These are phyloP conservation scores for Heteropelma amictum DNA, from an alignment of 2,888 invertebrate genomes.

Conservation along the genomic window DNA sequence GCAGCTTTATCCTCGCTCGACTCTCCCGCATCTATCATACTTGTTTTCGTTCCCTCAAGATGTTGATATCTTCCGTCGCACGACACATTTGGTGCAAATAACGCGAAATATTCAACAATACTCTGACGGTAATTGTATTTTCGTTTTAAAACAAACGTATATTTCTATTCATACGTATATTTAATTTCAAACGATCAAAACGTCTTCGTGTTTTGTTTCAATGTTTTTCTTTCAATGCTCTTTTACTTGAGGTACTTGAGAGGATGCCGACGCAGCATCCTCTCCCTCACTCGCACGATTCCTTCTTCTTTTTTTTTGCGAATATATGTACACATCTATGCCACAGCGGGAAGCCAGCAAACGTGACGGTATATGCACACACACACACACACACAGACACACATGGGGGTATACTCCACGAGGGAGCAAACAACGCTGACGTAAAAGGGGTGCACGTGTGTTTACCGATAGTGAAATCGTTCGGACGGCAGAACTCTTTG, in stretches of 20 bases:
- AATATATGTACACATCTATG: slow-evolving; percentile 24
- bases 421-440: slow-evolving; percentile 65
- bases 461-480: slow-evolving; percentile 64
- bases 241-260: too few species aligned
- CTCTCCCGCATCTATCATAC: slow-evolving; percentile 44
- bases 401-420: slow-evolving; percentile 19
- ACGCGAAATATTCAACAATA: neutral
- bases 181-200: neutral
- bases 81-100: neutral
- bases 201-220: too few species aligned
- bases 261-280: slow-evolving; percentile 35
- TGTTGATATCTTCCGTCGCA: neutral
- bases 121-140: too few species aligned
- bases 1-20: neutral
- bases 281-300: slow-evolving; percentile 34
- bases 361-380: slow-evolving; percentile 16
- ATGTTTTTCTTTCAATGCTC: too few species aligned
- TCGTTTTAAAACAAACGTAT: too few species aligned
- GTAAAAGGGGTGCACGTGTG: slow-evolving; percentile 68
- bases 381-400: too few species aligned
- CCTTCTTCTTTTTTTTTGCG: slow-evolving; percentile 46
- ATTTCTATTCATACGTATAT: neutral
- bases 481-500: slow-evolving; percentile 54
- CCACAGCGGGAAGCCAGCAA: slow-evolving; percentile 22
- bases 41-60: neutral